These are phyloP conservation scores for Brevimyrus niger DNA, from an alignment of 2,113 vertebrate genomes.

Conservation along the genomic window DNA sequence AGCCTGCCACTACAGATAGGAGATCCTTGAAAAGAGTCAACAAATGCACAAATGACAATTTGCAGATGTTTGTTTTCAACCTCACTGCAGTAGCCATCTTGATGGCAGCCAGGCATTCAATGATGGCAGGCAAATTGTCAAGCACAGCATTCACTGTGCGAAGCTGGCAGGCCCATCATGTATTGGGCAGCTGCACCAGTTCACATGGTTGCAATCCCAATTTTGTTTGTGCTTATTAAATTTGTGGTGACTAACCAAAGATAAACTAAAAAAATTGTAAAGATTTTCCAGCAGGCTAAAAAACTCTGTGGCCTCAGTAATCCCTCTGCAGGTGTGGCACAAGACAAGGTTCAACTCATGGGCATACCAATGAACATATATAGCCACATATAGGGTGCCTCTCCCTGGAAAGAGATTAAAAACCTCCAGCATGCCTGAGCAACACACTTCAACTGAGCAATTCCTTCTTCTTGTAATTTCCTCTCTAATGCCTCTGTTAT, in stretches of 20 bases:
- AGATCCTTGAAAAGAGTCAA: slow-evolving; percentile 3
- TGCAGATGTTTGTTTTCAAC: not conserved
- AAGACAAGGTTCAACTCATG: slow-evolving; percentile 15
- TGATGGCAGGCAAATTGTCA: not conserved
- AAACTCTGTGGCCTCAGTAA: not conserved
- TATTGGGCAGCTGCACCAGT: not conserved
- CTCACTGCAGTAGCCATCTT: not conserved
- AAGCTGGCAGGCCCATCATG: not conserved
- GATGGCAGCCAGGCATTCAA: not conserved
- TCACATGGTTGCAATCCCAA: no score
- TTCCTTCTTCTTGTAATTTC: no score
- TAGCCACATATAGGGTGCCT: not conserved
- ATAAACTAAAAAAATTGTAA: no score
- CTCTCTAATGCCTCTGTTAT: slow-evolving; percentile 9
- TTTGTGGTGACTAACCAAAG: no score
- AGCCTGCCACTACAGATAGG: not conserved
- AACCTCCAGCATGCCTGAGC: not conserved
- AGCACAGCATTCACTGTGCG: not conserved
- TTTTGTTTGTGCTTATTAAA: no score
- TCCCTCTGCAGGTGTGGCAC: slow-evolving; percentile 10
- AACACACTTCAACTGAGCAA: no score
- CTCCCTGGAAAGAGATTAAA: not conserved
- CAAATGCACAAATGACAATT: slow-evolving; percentile 1
- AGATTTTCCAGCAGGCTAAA: no score
- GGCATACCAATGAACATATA: slow-evolving; percentile 17